phyloP scores from a whole-genome alignment of 2,888 invertebrate species.

The Thyatira batis region DNA sequence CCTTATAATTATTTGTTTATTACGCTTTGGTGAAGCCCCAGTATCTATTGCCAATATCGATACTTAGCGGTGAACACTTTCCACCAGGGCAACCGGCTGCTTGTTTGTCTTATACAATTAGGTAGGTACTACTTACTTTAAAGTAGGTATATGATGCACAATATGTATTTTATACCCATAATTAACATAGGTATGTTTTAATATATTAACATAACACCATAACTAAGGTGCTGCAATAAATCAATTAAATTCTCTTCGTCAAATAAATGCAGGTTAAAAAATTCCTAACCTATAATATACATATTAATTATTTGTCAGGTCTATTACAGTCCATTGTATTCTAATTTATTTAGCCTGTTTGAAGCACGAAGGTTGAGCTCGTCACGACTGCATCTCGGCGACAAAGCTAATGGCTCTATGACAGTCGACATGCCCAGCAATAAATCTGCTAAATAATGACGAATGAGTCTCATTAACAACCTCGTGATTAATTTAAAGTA shows the following conservation, averaged over 20 bases:
- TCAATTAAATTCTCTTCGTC: not conserved
- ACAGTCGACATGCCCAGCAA: constrained; percentile 13
- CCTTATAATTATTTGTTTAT: no score
- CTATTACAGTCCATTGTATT: constrained; percentile 73
- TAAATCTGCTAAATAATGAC: constrained; percentile 3
- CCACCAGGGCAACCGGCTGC: no score
- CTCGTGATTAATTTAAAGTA: constrained; percentile 14
- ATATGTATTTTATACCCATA: no score
- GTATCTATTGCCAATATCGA: no score
- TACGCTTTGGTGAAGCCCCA: no score
- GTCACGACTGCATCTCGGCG: constrained; percentile 65
- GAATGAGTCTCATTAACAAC: constrained; percentile 9
- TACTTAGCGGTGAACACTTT: no score
- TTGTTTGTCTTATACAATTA: no score
- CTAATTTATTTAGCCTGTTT: constrained; percentile 70
- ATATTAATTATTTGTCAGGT: constrained; percentile 71
- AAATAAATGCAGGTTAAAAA: not conserved
- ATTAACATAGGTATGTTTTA: no score
- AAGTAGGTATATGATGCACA: no score
- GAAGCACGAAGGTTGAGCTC: constrained; percentile 63
- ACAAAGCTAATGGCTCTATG: constrained; percentile 43
- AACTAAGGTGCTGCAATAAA: not conserved
- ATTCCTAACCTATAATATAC: constrained; percentile 27
- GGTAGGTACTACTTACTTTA: no score
- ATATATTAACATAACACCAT: no score